Percentiles rank a stretch among this genome's conserved stretches.
phyloP scores from a whole-genome alignment of 2,797 vertebrate species.

The Eutrigla gurnardus region DNA sequence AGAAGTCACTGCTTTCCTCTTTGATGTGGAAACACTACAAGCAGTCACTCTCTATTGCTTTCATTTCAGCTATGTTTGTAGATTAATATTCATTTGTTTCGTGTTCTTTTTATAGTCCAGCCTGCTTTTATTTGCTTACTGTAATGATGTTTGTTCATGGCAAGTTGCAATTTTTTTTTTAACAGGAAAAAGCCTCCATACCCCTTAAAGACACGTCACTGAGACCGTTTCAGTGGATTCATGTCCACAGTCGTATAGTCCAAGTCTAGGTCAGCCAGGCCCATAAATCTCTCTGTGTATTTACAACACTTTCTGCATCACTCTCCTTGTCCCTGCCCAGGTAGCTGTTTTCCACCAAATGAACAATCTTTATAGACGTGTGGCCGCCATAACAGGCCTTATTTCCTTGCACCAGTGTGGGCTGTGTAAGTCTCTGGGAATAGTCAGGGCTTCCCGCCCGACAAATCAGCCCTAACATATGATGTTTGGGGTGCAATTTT shows the following conservation, averaged over 20 bases:
- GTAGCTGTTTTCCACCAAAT: conserved; percentile 97
- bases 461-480: conserved; percentile 99
- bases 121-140: conserved; percentile 55
- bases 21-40: conserved; percentile 3
- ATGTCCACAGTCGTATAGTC: conserved; percentile 75
- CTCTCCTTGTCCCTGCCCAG: conserved; percentile 91
- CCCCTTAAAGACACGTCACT: conserved; percentile 58
- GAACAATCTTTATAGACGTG: conserved; percentile 98
- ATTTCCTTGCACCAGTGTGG: conserved; percentile 89
- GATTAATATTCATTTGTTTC: conserved; percentile 32
- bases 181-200: conserved; percentile 53
- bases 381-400: conserved; percentile 92
- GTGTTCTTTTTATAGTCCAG: conserved; percentile 36
- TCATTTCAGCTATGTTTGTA: conserved; percentile 68
- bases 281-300: conserved; percentile 92
- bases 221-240: conserved; percentile 80
- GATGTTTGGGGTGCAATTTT: conserved; percentile 97
- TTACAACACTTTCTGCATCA: conserved; percentile 90
- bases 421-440: conserved; percentile 93
- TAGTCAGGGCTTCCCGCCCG: conserved; percentile 93
- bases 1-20: neutral
- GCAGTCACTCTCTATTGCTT: neutral
- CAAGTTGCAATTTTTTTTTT: conserved; percentile 57
- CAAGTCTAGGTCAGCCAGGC: conserved; percentile 75
- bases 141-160: conserved; percentile 62